phyloP scores from a whole-genome alignment of 1,140 invertebrate species.

The Paraescarpia echinospica region DNA sequence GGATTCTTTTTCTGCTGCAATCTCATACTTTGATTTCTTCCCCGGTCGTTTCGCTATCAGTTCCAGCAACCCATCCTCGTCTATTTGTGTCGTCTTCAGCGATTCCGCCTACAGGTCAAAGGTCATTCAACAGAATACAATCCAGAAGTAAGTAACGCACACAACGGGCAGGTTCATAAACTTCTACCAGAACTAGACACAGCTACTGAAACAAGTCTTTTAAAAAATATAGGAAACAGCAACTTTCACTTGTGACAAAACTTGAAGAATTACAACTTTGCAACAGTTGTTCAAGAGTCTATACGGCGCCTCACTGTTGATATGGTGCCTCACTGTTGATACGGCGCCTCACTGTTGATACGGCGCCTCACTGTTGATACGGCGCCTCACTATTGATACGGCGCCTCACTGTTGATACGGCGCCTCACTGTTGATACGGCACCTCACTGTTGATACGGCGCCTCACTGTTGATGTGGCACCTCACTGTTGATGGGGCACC shows the following conservation, averaged over 20 bases:
- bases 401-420: too few species aligned
- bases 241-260: too few species aligned
- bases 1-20: constrained; percentile 42
- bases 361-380: too few species aligned
- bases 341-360: too few species aligned
- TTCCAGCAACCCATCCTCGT: constrained; percentile 82
- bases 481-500: too few species aligned
- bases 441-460: too few species aligned
- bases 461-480: too few species aligned
- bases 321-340: too few species aligned
- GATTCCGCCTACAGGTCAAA: constrained; percentile 63
- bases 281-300: not conserved
- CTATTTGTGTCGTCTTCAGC: constrained; percentile 68
- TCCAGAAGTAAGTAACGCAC: not conserved
- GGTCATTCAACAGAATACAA: not conserved
- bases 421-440: too few species aligned
- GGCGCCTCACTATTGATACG: too few species aligned
- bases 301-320: too few species aligned
- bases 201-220: not conserved
- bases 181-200: not conserved
- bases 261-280: not conserved
- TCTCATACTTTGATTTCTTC: constrained; percentile 54
- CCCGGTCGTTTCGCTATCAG: constrained; percentile 68
- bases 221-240: not conserved
- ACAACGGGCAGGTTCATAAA: not conserved